Evolutionary conservation across 2,888 invertebrate species (phyloP).

Genomic region (Drosophila suboccidentalis): DNA sequence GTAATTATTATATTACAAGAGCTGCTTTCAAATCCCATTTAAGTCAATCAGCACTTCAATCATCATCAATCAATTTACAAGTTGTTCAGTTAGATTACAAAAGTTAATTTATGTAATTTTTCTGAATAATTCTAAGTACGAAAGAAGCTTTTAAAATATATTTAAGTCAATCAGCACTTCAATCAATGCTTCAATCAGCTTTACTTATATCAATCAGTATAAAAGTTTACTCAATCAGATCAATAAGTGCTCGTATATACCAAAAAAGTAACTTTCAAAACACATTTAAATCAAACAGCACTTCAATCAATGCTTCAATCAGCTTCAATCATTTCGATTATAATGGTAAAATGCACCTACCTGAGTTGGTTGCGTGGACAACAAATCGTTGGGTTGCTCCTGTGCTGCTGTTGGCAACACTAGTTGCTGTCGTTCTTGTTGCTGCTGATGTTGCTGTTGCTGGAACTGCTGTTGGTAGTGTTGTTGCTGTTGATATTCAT

Average conservation of each 20-base stretch:
- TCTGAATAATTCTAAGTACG: no score
- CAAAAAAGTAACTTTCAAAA: not conserved
- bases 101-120: no score
- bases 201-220: not conserved
- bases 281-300: not conserved
- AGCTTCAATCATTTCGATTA: constrained; percentile 26
- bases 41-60: not conserved
- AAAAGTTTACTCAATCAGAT: not conserved
- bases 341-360: constrained; percentile 41
- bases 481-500: constrained; percentile 77
- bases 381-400: constrained; percentile 60
- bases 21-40: not conserved
- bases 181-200: constrained; percentile 2
- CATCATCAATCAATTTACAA: no score
- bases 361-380: constrained; percentile 70
- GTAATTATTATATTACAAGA: not conserved
- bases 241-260: not conserved
- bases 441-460: constrained; percentile 60
- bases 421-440: constrained; percentile 42
- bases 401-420: constrained; percentile 41
- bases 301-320: constrained; percentile 14
- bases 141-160: no score
- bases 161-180: constrained; percentile 5
- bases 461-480: constrained; percentile 75
- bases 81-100: no score